Base-by-base conservation (phyloP, 1,140 invertebrate genomes). In the Proctacanthus coquilletti region DNA sequence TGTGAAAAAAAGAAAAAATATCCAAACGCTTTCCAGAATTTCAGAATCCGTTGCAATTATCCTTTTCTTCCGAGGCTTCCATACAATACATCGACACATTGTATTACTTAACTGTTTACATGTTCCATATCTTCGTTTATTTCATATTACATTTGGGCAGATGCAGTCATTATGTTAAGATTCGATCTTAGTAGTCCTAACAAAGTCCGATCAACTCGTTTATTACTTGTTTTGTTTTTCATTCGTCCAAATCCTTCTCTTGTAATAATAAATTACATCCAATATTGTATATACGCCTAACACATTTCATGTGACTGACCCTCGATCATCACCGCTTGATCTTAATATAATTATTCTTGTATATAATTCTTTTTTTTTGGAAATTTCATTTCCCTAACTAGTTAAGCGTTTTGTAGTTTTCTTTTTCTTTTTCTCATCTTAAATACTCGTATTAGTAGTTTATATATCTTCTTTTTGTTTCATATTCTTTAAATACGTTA, bases 81-180 rank as follows among this genome's bases (percentile, higher is more conserved):
- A 34, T 18, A 32, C 6, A 32, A 32, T 17, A 5, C 11, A 34
- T 34, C n/a, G n/a, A n/a, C 13, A 9, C 13, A 27, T 8, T 27
- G 8, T 27, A 27, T 27, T 13, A 27, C 23, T 27, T 27, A 27
- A 13, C 13, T 9, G 8, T 27, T 27, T 27, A 17, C 3, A 15
- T 34, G 32, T 34, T 34, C 18, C 33, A 6, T 11, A n/a, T 20
- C 21, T 8, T 35, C 6, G 5, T 34, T 34, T 21, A 21, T 3
- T 35, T 21, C 4, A 21, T 19, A 21, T 9, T 5, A n/a, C 21
- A 14, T 21, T 35, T 35, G 34, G 34, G 34, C 34, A 35, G 34
- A 35, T 35, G 34, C 34, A 35, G 34, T 35, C 34, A 35, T 35
- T 19, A 33, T 35, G 34, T 35, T 35, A 35, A 35, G 34, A 35